A percentile compares a stretch with the other conserved stretches of the same genome.
phyloP scores from a whole-genome alignment of 1,140 invertebrate genomes.

The Cyrtorhinus lividipennis region DNA sequence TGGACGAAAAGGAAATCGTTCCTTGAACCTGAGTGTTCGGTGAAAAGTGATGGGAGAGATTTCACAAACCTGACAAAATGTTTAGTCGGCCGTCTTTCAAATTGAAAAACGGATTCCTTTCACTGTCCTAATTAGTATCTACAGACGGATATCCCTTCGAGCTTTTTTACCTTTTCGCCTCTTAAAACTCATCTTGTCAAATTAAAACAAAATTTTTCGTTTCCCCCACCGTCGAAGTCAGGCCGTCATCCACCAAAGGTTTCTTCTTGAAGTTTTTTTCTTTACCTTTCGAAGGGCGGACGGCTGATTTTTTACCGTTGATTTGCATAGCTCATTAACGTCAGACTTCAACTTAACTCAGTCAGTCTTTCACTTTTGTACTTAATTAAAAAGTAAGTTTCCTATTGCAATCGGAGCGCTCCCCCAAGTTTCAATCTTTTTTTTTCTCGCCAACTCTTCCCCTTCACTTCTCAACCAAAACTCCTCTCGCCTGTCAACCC shows the following conservation, averaged over 20 bases:
- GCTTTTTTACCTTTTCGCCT: constrained; percentile 2
- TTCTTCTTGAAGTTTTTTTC: not conserved
- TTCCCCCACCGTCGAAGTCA: not conserved
- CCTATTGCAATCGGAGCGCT: constrained; percentile 12
- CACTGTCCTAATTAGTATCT: constrained; percentile 15
- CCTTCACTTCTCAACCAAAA: no score
- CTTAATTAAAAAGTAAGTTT: constrained; percentile 22
- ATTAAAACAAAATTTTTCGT: constrained; percentile 15
- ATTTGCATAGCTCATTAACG: constrained; percentile 22
- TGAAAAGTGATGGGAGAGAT: constrained; percentile 5
- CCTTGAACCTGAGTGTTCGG: no score
- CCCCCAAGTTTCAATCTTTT: no score
- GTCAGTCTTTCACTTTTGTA: constrained; percentile 16
- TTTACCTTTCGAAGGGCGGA: no score
- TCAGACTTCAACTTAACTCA: constrained; percentile 18
- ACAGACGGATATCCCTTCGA: constrained; percentile 13
- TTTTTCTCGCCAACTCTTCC: no score
- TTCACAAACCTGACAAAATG: constrained; percentile 5
- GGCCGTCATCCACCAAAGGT: not conserved
- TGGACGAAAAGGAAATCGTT: no score
- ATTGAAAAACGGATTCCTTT: constrained; percentile 13
- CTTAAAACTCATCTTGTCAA: constrained; percentile 21
- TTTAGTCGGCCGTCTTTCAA: constrained; percentile 8
- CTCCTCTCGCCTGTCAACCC: no score
- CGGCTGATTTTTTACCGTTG: constrained; percentile 10